Percentiles rank a stretch among this genome's conserved stretches.
Conservation (phyloP, 2,113 vertebrate genomes). For the Myodes glareolus region DNA sequence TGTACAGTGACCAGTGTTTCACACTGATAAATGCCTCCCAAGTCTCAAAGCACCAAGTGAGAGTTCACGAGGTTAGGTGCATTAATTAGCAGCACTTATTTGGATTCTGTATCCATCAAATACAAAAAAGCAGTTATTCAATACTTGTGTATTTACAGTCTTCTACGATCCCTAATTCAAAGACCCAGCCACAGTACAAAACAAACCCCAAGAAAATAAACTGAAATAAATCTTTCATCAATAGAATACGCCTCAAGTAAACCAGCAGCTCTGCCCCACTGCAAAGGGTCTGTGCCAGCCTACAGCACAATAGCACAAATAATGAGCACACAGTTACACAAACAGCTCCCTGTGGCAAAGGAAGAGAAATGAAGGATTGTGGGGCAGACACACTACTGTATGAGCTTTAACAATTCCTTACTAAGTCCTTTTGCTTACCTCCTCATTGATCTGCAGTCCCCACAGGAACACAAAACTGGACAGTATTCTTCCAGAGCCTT, state of each 20-base stretch:
- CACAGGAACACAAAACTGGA: neutral
- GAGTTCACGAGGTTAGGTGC: constrained; percentile 60
- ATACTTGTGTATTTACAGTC: constrained; percentile 65
- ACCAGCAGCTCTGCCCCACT: constrained; percentile 15
- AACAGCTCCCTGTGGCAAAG: neutral
- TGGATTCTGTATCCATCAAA: constrained; percentile 71
- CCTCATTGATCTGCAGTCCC: constrained; percentile 38
- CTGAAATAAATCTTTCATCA: constrained; percentile 69
- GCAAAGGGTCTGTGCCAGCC: constrained; percentile 1
- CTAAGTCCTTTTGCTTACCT: constrained; percentile 37
- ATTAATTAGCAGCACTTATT: constrained; percentile 68
- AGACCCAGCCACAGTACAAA: constrained; percentile 58
- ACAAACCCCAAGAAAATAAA: constrained; percentile 70
- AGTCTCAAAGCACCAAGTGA: constrained; percentile 61
- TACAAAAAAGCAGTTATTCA: constrained; percentile 69
- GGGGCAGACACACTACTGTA: neutral
- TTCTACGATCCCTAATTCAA: constrained; percentile 59
- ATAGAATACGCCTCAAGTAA: constrained; percentile 62
- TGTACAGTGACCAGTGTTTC: constrained; percentile 32
- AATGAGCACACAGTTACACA: neutral
- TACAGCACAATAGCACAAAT: neutral
- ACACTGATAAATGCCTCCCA: constrained; percentile 54
- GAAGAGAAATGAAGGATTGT: neutral
- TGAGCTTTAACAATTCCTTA: constrained; percentile 50
- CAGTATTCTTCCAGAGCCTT: neutral